Conservation (phyloP, 2,888 invertebrate genomes). For the Mythimna lalbum region DNA sequence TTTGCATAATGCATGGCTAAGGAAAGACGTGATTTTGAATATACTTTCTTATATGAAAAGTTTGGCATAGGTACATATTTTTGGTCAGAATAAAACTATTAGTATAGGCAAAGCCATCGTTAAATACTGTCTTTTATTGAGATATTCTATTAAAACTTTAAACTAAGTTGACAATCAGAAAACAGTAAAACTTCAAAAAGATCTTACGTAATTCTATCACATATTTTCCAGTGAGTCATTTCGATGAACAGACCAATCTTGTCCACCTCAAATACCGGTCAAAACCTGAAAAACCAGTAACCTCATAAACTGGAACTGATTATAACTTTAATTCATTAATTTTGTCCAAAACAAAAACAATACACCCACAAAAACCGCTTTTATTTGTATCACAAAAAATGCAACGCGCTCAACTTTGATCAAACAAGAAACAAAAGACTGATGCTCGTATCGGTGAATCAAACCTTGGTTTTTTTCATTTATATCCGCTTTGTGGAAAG, state of each 20-base stretch:
- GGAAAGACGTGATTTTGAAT: conserved; percentile 8
- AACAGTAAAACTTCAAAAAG: too few species aligned
- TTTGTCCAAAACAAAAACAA: conserved; percentile 42
- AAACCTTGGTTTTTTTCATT: conserved; percentile 78
- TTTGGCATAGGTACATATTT: not conserved
- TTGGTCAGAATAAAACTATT: conserved; percentile 1
- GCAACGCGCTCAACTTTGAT: conserved; percentile 61
- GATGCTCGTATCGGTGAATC: conserved; percentile 74
- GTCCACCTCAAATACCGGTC: not conserved
- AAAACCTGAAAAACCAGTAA: conserved; percentile 4
- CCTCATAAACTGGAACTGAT: conserved; percentile 30
- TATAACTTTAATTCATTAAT: conserved; percentile 42
- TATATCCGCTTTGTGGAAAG: conserved; percentile 83
- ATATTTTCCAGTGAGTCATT: not conserved
- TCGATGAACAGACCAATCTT: not conserved
- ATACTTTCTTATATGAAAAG: not conserved
- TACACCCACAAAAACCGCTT: conserved; percentile 40
- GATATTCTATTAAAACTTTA: not conserved
- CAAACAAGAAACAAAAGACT: conserved; percentile 64
- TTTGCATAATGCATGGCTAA: conserved; percentile 22
- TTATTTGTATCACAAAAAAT: conserved; percentile 58
- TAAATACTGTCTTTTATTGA: not conserved
- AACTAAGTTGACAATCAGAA: not conserved
- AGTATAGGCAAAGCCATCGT: not conserved
- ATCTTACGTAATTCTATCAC: not conserved